Conservation (phyloP, 1,140 invertebrate genomes). For the Danaus plexippus region DNA sequence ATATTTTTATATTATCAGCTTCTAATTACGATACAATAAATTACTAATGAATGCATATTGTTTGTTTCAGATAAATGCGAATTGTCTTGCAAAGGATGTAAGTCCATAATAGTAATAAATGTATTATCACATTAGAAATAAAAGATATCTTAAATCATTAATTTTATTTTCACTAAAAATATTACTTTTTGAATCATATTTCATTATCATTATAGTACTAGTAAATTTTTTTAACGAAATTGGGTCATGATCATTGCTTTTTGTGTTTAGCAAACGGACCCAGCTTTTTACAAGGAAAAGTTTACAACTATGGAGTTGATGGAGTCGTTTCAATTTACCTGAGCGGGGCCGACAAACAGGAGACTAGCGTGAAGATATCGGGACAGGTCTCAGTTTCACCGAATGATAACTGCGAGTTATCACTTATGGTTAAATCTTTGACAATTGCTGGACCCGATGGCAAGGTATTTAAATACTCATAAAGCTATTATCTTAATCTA, state of each 20-base stretch:
- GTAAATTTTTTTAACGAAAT: no score
- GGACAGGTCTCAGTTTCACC: constrained; percentile 67
- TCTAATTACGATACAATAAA: background rate
- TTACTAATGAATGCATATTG: constrained; percentile 22
- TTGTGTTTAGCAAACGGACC: constrained; percentile 22
- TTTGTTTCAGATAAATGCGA: constrained; percentile 65
- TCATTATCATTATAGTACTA: constrained; percentile 4
- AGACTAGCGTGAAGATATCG: constrained; percentile 69
- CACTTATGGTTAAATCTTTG: constrained; percentile 66
- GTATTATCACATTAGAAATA: constrained; percentile 2
- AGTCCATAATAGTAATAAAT: constrained; percentile 27
- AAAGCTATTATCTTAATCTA: no score
- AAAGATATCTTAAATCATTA: no score
- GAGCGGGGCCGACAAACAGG: constrained; percentile 57
- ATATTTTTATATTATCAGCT: no score
- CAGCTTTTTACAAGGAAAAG: constrained; percentile 47
- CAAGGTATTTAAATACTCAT: constrained; percentile 39
- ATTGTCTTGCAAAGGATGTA: constrained; percentile 56
- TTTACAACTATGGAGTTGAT: constrained; percentile 63
- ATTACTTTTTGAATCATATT: constrained; percentile 3
- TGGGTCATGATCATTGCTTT: no score
- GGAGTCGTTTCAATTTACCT: constrained; percentile 54
- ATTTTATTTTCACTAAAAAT: background rate
- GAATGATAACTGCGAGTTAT: constrained; percentile 70
- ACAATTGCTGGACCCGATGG: constrained; percentile 65